phyloP scores from a whole-genome alignment of 2,888 invertebrate genomes.

The Ectemnius cavifrons region DNA sequence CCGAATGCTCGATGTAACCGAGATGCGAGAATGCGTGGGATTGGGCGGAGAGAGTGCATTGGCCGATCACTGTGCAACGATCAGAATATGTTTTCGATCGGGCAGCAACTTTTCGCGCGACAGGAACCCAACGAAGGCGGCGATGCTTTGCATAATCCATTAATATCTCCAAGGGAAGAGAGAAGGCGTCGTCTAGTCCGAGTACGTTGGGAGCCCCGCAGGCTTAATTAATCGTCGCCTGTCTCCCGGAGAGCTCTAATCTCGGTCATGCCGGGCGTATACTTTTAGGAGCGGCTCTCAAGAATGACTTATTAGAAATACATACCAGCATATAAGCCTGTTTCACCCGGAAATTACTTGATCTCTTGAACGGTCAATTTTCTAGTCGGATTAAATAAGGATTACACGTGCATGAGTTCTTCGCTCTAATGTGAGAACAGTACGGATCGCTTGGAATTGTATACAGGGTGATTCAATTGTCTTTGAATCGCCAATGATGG shows the following conservation, averaged over 20 bases:
- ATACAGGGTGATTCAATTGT: too few species aligned
- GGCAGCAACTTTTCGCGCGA: conserved; percentile 6
- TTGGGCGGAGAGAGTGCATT: conserved; percentile 28
- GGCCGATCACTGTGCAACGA: conserved; percentile 12
- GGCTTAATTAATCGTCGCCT: conserved; percentile 2
- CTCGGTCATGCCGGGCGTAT: too few species aligned
- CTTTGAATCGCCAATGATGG: too few species aligned
- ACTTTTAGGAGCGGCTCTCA: too few species aligned
- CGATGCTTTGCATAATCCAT: conserved; percentile 38
- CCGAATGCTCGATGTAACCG: neutral
- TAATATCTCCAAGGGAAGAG: conserved; percentile 21
- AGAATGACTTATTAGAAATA: too few species aligned
- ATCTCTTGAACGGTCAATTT: too few species aligned
- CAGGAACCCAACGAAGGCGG: conserved; percentile 7
- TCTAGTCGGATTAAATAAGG: too few species aligned
- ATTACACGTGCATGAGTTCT: too few species aligned
- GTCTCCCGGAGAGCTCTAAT: neutral
- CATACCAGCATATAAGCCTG: too few species aligned
- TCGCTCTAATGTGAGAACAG: too few species aligned
- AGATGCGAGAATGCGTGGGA: conserved; percentile 19
- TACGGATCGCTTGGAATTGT: too few species aligned
- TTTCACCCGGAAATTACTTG: too few species aligned
- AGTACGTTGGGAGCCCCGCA: neutral
- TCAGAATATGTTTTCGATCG: conserved; percentile 30
- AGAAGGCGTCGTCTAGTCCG: neutral